Conservation (phyloP, 2,797 vertebrate genomes). For the Eurystomus glaucurus region DNA sequence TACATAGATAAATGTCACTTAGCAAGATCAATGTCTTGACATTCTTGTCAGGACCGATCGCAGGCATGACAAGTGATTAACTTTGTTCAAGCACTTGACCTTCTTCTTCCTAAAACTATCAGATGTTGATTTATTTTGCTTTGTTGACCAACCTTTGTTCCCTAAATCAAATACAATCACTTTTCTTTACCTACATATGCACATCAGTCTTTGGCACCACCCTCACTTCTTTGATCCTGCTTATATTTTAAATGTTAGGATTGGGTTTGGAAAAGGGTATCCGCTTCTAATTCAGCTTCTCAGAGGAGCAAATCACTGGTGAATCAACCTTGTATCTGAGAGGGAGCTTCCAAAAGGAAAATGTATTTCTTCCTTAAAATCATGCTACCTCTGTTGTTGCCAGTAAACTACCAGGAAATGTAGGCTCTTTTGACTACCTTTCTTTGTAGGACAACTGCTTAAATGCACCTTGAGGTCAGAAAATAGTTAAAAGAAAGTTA, state of each 20-base stretch:
- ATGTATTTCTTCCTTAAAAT: neutral
- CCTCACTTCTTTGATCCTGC: neutral
- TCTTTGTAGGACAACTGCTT: neutral
- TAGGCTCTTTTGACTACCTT: neutral
- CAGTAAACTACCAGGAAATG: neutral
- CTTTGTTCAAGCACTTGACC: neutral
- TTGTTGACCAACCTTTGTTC: neutral
- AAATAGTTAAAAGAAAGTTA: neutral
- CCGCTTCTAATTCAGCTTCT: neutral
- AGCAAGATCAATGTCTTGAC: slow-evolving; percentile 1
- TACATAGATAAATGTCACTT: neutral
- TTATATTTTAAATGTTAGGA: neutral
- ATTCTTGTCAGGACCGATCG: neutral
- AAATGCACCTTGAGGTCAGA: neutral
- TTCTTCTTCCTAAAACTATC: slow-evolving; percentile 4
- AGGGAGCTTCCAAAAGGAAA: neutral
- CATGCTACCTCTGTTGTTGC: neutral
- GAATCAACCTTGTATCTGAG: neutral
- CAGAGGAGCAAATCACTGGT: neutral
- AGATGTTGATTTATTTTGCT: slow-evolving; percentile 6
- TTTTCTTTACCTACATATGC: neutral
- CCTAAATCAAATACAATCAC: neutral
- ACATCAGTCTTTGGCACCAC: neutral
- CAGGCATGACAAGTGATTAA: neutral
- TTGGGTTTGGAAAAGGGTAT: neutral